phyloP scores from a whole-genome alignment of 2,797 vertebrate species.

The Thaleichthys pacificus region DNA sequence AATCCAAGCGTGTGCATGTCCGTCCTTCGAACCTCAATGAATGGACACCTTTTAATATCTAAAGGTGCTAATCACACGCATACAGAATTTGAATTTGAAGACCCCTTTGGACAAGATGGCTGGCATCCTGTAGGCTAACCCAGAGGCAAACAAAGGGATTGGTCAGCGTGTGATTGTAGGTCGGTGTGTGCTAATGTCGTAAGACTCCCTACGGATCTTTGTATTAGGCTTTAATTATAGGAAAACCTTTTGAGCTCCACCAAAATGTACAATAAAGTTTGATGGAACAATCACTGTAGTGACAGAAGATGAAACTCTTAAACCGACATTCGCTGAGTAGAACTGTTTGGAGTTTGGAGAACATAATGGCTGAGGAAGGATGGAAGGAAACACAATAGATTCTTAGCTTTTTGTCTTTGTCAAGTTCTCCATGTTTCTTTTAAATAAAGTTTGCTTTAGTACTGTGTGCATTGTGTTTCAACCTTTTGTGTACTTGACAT shows the following conservation, averaged over 20 bases:
- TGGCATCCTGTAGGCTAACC: constrained; percentile 47
- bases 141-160: constrained; percentile 49
- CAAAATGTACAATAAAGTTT: neutral
- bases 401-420: constrained; percentile 78
- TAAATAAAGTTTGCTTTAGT: constrained; percentile 80
- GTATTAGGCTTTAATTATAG: constrained; percentile 5
- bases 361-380: constrained; percentile 38
- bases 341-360: constrained; percentile 47
- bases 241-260: constrained; percentile 24
- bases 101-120: constrained; percentile 27
- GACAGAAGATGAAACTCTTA: constrained; percentile 6
- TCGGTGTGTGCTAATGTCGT: constrained; percentile 18
- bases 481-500: constrained; percentile 1
- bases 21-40: constrained; percentile 54
- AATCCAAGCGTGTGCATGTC: constrained; percentile 57
- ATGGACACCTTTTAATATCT: constrained; percentile 38
- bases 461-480: constrained; percentile 43
- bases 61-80: constrained; percentile 17
- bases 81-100: neutral
- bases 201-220: neutral
- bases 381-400: constrained; percentile 60
- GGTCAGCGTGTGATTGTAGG: constrained; percentile 42
- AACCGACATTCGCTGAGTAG: constrained; percentile 32
- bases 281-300: constrained; percentile 1
- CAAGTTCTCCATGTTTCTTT: constrained; percentile 75